phyloP scores from a whole-genome alignment of 92 coral and sea anemone genomes.

The Heliopora coerulea region DNA sequence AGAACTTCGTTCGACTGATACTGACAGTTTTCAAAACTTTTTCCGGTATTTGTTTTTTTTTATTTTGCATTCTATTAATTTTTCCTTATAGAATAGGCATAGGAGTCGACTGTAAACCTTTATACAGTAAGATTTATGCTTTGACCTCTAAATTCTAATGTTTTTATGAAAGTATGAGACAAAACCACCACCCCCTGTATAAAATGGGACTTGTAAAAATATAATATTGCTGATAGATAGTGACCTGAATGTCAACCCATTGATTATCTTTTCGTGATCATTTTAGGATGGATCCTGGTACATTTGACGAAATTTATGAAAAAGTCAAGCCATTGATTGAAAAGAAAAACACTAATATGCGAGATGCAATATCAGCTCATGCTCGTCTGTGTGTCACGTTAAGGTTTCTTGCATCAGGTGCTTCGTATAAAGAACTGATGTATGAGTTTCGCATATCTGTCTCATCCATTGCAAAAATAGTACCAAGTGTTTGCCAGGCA shows the following conservation, averaged over 20 bases:
- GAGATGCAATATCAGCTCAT: constrained; percentile 51
- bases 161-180: too few species aligned
- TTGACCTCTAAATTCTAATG: too few species aligned
- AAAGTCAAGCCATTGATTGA: constrained; percentile 38
- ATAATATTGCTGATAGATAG: not conserved
- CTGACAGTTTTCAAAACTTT: constrained; percentile 51
- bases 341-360: constrained; percentile 46
- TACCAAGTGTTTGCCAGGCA: constrained; percentile 54
- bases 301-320: constrained; percentile 51
- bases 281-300: constrained; percentile 48
- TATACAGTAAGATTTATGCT: too few species aligned
- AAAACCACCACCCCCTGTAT: too few species aligned
- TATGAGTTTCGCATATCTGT: constrained; percentile 49
- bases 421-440: constrained; percentile 44
- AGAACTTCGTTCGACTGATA: constrained; percentile 46
- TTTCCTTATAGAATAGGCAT: constrained; percentile 17
- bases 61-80: not conserved
- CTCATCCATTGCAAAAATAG: constrained; percentile 36
- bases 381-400: constrained; percentile 53
- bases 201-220: not conserved
- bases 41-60: constrained; percentile 42
- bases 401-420: too few species aligned
- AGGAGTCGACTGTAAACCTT: too few species aligned
- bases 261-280: not conserved
- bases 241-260: not conserved